A percentile compares a stretch with the other conserved stretches of the same genome.
These are phyloP conservation scores for Scalopus aquaticus DNA, from an alignment of 2,113 vertebrate species.

Conservation along the genomic window DNA sequence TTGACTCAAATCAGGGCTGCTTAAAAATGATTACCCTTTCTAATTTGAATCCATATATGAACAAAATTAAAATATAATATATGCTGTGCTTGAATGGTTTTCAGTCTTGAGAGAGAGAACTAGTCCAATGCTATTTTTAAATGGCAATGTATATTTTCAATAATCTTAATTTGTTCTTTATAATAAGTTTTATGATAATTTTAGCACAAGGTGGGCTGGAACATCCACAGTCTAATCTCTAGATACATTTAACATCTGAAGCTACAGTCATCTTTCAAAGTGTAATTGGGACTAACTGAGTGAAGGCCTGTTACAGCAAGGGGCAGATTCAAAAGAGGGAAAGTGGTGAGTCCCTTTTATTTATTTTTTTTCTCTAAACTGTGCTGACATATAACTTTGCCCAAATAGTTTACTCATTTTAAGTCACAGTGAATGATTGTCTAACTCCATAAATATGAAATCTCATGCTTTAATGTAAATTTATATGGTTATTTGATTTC, in stretches of 20 bases:
- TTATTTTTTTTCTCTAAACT: not conserved
- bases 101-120: not conserved
- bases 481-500: not conserved
- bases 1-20: too few species aligned
- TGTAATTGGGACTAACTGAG: not conserved
- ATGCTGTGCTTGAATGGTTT: too few species aligned
- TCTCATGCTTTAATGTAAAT: not conserved
- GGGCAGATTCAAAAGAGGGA: not conserved
- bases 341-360: not conserved
- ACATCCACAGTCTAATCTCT: not conserved
- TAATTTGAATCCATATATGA: too few species aligned
- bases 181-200: too few species aligned
- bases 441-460: not conserved
- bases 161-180: too few species aligned
- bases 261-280: not conserved
- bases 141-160: too few species aligned
- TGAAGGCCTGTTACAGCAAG: not conserved
- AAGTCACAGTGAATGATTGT: not conserved
- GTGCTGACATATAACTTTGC: not conserved
- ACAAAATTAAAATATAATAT: too few species aligned
- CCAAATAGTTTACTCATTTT: not conserved
- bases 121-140: not conserved
- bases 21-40: too few species aligned
- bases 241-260: not conserved
- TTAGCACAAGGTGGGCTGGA: not conserved